Base-by-base conservation (phyloP, 35 echinoderm and acorn worm genomes). In the Acanthaster planci region DNA sequence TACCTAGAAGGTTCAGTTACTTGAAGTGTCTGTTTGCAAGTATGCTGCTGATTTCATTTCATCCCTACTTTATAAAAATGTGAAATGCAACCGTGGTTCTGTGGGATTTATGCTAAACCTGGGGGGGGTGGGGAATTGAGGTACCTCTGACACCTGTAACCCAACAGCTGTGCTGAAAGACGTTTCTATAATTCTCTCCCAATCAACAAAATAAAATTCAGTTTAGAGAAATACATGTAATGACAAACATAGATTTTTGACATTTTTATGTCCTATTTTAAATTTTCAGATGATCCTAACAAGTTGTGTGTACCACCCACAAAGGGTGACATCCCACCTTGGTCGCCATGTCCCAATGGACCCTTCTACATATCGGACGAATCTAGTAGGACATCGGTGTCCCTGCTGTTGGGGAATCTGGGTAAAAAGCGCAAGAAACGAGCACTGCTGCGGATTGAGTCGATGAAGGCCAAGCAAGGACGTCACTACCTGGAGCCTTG, bases 311-410 rank as follows among this genome's bases (percentile, higher is more conserved):
- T 72, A 34, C 64, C 64, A 31, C 1, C 23, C 23, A 72, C 64
- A 7, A 26, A 72, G 30, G 64, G 30, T 14, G 64, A 72, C 64
- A 72, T 72, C 34, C 64, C 64, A 72, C 64, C 64, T 6, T 72
- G 64, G 64, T 72, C 64, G 14, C 64, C 64, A 36, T 72, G 64
- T 26, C 23, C 9, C 10, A 72, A 72, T 1, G 64, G 64, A 27
- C 64, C 64, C 23, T 72, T 72, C 30, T 72, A 72, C 34, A 26
- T 72, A 19, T 26, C 64, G 26, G 64, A 72, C 26, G 12, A 72
- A 72, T 72, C 64, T 8, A 26, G 64, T 29, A 30, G 30, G 64
- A 31, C 64, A 0, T 72, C 64, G 2, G 18, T 72, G 26, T 72
- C 64, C 26, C 64, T 72, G 8, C 64, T 72, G 1, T 14, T 72